Conservation (phyloP, 2,113 vertebrate genomes). For the Poeciliopsis turrubarensis region DNA sequence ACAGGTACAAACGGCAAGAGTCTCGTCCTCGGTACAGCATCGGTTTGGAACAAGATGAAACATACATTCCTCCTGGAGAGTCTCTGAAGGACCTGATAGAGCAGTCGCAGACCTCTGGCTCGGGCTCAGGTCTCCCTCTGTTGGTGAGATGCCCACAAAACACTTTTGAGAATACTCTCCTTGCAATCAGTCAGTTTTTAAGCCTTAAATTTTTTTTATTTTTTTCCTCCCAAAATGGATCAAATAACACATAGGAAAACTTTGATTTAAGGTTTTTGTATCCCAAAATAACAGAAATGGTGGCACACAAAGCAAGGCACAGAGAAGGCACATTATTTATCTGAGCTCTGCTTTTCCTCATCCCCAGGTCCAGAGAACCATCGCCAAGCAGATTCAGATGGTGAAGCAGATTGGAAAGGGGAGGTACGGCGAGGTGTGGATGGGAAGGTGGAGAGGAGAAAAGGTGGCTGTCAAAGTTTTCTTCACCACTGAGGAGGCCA, state of each 20-base stretch:
- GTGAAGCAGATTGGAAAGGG: conserved; percentile 98
- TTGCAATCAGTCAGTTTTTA: background rate
- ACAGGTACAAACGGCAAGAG: conserved; percentile 91
- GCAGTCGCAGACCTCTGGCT: conserved; percentile 96
- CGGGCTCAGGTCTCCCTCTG: conserved; percentile 97
- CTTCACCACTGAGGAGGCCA: conserved; percentile 97
- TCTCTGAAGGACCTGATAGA: conserved; percentile 95
- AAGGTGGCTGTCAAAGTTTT: conserved; percentile 98
- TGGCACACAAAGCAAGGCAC: background rate
- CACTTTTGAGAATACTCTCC: conserved; percentile 17
- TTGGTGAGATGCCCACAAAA: conserved; percentile 83
- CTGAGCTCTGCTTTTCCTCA: background rate
- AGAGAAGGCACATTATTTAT: background rate
- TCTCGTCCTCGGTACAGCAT: conserved; percentile 90
- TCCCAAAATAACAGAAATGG: too few species aligned
- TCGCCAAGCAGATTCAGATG: conserved; percentile 99
- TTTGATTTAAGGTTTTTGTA: background rate
- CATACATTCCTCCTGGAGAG: conserved; percentile 91
- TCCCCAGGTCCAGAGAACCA: conserved; percentile 94
- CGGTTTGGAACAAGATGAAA: conserved; percentile 93
- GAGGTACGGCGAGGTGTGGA: conserved; percentile 97
- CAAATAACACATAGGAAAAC: background rate
- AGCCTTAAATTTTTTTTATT: background rate
- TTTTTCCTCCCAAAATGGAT: background rate
- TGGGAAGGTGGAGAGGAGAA: conserved; percentile 95